Conservation (phyloP, 2,888 invertebrate genomes). For the Lepetodrilus schrolli region DNA sequence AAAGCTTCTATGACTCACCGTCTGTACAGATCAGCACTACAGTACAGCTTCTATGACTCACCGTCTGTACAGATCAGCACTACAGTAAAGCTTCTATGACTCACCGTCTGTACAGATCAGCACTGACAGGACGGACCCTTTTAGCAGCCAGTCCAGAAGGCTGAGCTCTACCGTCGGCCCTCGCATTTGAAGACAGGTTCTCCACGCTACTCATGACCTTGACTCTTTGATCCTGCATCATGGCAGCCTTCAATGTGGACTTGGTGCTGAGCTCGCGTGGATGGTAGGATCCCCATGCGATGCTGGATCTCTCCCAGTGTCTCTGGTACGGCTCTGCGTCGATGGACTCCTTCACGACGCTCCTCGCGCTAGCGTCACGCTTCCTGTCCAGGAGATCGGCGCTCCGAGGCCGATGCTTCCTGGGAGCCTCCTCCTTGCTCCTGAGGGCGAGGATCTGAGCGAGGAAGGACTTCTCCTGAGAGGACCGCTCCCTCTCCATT, state of each 20-base stretch:
- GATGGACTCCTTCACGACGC: constrained; percentile 49
- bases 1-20: too few species aligned
- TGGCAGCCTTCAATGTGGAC: constrained; percentile 45
- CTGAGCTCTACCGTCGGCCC: background rate
- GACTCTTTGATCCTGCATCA: background rate
- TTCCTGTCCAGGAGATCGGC: constrained; percentile 24
- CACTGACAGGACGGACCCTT: constrained; percentile 52
- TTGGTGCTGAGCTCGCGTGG: constrained; percentile 62
- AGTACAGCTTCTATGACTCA: too few species aligned
- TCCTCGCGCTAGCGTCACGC: constrained; percentile 26
- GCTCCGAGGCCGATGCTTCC: background rate
- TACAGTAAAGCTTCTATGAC: background rate
- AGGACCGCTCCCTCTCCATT: background rate
- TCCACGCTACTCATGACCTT: constrained; percentile 33
- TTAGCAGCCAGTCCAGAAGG: constrained; percentile 26
- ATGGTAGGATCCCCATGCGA: constrained; percentile 64
- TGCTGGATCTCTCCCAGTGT: constrained; percentile 66
- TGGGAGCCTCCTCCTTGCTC: background rate
- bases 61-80: too few species aligned
- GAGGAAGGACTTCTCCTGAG: background rate
- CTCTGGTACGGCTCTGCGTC: constrained; percentile 52
- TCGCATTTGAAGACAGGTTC: constrained; percentile 29
- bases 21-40: too few species aligned
- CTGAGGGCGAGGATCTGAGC: background rate
- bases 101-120: constrained; percentile 56